Evolutionary conservation across 2,113 vertebrate genomes (phyloP).

Genomic region (Oryzias melastigma): DNA sequence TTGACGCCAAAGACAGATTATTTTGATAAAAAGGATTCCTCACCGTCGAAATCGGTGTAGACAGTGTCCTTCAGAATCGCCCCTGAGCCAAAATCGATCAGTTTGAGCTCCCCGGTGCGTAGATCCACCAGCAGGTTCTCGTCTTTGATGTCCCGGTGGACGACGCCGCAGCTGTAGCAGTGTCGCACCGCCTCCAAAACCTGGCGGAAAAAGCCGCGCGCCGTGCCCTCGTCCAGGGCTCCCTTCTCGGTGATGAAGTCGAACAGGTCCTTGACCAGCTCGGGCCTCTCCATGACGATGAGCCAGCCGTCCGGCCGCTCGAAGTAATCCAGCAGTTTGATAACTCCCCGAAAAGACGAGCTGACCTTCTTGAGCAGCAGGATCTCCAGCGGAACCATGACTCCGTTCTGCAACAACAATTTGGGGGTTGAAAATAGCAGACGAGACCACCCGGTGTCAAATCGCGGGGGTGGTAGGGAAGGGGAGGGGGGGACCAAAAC

Average conservation of each 20-base stretch:
- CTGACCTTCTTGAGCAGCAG: slow-evolving; percentile 94
- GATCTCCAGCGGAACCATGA: slow-evolving; percentile 91
- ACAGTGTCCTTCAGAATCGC: slow-evolving; percentile 97
- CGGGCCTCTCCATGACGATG: slow-evolving; percentile 93
- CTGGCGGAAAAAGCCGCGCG: slow-evolving; percentile 91
- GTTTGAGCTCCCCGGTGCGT: slow-evolving; percentile 90
- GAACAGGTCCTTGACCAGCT: slow-evolving; percentile 93
- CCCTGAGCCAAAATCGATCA: slow-evolving; percentile 97
- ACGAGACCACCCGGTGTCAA: slow-evolving; percentile 24
- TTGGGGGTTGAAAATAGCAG: neutral
- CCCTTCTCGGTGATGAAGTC: slow-evolving; percentile 98
- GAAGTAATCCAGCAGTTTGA: slow-evolving; percentile 94
- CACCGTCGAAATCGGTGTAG: slow-evolving; percentile 98
- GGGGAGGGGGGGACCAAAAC: slow-evolving; percentile 51
- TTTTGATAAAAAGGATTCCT: slow-evolving; percentile 29
- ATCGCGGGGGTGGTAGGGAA: neutral
- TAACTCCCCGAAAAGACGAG: slow-evolving; percentile 89
- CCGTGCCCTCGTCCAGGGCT: slow-evolving; percentile 90
- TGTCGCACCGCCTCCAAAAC: slow-evolving; percentile 94
- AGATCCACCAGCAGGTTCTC: slow-evolving; percentile 97
- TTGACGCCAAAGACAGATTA: neutral
- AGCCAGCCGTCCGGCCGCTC: slow-evolving; percentile 94
- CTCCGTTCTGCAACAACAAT: slow-evolving; percentile 76
- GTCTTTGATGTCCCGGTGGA: slow-evolving; percentile 97
- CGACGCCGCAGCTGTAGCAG: slow-evolving; percentile 92